Percentiles rank a stretch among this genome's conserved stretches.
Evolutionary conservation across 1,140 invertebrate species (phyloP).

Genomic region (Globodera ellingtonae): DNA sequence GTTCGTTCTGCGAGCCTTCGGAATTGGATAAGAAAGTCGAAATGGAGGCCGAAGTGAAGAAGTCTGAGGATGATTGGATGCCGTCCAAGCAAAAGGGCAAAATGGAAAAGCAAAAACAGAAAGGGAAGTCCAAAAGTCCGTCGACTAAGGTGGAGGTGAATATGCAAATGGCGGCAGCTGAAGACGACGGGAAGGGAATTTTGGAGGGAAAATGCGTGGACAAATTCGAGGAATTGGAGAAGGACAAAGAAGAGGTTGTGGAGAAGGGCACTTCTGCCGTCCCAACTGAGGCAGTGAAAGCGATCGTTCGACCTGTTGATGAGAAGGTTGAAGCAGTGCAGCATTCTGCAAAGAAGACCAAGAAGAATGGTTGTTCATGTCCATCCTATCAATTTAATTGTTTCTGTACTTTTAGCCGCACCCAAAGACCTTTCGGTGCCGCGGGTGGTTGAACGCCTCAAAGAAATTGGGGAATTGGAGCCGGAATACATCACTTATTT

Average conservation of each 20-base stretch:
- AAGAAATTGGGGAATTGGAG: conserved; percentile 19
- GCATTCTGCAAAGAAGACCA: not conserved
- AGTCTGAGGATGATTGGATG: not conserved
- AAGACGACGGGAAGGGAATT: conserved; percentile 1
- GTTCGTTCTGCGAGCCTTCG: not conserved
- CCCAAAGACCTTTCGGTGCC: not conserved
- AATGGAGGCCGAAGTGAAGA: not conserved
- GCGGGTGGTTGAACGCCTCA: not conserved
- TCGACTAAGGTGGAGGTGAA: not conserved
- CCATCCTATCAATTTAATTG: not conserved
- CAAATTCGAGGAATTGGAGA: not conserved
- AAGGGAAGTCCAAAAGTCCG: conserved; percentile 22
- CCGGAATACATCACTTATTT: conserved; percentile 1
- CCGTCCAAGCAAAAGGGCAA: not conserved
- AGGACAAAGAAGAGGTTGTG: not conserved
- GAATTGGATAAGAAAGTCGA: not conserved
- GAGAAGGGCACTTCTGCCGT: too few relatives aligned
- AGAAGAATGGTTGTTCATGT: not conserved
- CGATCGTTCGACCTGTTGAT: not conserved
- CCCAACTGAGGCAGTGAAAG: not conserved
- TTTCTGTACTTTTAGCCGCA: not conserved
- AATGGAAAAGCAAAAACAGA: not conserved
- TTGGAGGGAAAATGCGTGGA: not conserved
- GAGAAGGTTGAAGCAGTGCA: conserved; percentile 8
- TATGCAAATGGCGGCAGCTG: not conserved